Conservation (phyloP, 2,113 vertebrate species). For the Microcebus ravelobensis region DNA sequence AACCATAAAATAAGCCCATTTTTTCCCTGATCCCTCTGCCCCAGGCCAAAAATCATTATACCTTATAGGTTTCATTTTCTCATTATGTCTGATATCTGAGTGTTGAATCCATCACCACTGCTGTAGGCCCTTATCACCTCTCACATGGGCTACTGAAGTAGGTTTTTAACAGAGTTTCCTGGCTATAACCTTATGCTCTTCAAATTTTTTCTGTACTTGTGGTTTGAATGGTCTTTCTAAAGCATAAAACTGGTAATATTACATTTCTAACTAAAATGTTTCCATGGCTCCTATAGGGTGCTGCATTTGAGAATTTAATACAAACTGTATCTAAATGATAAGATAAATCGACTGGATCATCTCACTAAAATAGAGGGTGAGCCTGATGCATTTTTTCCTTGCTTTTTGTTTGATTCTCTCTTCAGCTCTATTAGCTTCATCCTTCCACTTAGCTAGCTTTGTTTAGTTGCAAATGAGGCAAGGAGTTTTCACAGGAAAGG, state of each 20-base stretch:
- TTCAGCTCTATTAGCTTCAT: background rate
- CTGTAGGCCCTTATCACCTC: background rate
- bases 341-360: background rate
- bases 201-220: background rate
- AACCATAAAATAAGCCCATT: background rate
- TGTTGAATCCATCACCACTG: background rate
- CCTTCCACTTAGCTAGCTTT: background rate
- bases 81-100: background rate
- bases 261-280: background rate
- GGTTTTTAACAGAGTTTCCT: background rate
- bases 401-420: background rate
- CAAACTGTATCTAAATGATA: background rate
- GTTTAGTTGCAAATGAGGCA: background rate
- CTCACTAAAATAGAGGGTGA: background rate
- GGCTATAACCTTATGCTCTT: background rate
- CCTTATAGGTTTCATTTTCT: background rate
- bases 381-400: background rate
- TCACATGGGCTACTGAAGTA: background rate
- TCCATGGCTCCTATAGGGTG: background rate
- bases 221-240: background rate
- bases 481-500: background rate
- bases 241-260: background rate
- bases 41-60: background rate
- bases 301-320: background rate
- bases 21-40: background rate